These are phyloP conservation scores for Staurois parvus DNA, from an alignment of 2,797 vertebrate species.

Conservation along the genomic window DNA sequence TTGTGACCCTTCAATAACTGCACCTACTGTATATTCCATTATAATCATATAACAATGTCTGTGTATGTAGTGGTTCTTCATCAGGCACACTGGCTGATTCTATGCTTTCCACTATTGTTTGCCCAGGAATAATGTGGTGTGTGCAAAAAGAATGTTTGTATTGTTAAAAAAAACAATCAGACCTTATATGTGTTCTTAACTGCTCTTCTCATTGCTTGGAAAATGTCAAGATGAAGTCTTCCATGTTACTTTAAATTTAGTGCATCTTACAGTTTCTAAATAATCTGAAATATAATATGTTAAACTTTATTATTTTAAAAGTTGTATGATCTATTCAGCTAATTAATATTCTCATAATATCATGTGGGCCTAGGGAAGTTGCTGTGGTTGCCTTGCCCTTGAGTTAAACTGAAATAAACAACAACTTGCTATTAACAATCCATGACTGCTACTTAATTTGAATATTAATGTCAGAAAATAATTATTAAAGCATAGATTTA, in stretches of 20 bases:
- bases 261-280: not conserved
- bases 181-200: not conserved
- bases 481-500: not conserved
- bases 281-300: not conserved
- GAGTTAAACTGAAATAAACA: not conserved
- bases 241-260: not conserved
- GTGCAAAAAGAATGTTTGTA: too few species aligned
- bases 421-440: not conserved
- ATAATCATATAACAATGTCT: too few species aligned
- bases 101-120: too few species aligned
- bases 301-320: not conserved
- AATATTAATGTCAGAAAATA: not conserved
- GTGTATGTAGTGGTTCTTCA: too few species aligned
- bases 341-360: not conserved
- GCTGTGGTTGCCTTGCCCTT: not conserved
- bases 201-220: not conserved
- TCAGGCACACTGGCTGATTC: too few species aligned
- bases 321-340: not conserved
- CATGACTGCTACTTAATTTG: not conserved
- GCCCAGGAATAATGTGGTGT: too few species aligned
- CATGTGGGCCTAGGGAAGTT: not conserved
- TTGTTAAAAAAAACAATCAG: too few species aligned
- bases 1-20: too few species aligned
- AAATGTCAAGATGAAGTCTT: not conserved
- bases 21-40: too few species aligned